Conservation (phyloP, 2,888 invertebrate species). For the Limnephilus lunatus region DNA sequence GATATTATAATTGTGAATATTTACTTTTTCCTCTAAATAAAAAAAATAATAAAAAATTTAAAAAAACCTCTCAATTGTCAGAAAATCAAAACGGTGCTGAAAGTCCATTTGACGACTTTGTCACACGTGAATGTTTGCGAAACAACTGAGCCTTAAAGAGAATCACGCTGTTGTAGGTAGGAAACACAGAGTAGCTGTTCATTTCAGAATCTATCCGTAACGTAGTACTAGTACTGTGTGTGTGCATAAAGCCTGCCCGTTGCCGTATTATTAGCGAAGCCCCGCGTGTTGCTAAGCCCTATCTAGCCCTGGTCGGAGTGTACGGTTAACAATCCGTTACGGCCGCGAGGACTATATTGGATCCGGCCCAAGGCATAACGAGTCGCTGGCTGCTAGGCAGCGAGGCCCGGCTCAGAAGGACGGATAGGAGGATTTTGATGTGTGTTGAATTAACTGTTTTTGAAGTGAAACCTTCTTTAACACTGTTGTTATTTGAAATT, state of each 20-base stretch:
- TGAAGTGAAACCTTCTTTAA: no score
- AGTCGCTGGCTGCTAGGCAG: constrained; percentile 40
- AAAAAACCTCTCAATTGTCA: no score
- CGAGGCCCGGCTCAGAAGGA: neutral
- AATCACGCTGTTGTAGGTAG: neutral
- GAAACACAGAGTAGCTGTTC: neutral
- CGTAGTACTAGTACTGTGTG: neutral
- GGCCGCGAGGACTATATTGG: constrained; percentile 48
- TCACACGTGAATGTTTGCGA: no score
- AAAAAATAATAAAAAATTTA: no score
- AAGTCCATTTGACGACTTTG: no score
- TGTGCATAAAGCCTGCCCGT: neutral
- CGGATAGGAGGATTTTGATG: no score
- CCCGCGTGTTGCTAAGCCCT: constrained; percentile 38
- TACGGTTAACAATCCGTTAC: constrained; percentile 38
- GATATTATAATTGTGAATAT: no score
- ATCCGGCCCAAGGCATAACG: constrained; percentile 59
- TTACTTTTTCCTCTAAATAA: no score
- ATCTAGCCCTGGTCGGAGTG: neutral
- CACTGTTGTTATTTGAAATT: no score
- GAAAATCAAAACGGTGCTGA: no score
- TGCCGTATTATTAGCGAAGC: constrained; percentile 21
- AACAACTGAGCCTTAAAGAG: no score
- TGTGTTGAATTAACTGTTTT: no score
- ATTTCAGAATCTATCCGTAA: neutral